Evolutionary conservation across 2,113 vertebrate species (phyloP).

Genomic region (Nyctibius bracteatus): DNA sequence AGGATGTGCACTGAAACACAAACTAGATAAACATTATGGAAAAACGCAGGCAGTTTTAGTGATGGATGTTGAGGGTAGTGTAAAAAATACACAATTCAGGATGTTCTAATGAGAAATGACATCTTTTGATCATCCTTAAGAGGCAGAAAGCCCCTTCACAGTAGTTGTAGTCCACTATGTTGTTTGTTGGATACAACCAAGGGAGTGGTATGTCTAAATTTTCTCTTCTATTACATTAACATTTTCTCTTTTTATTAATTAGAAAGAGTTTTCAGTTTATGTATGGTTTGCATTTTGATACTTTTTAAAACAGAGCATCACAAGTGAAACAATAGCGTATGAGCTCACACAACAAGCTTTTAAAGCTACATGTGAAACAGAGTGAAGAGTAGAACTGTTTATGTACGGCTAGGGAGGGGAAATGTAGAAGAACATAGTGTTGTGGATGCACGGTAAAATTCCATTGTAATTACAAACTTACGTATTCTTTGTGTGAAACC

Average conservation of each 20-base stretch:
- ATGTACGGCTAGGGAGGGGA: neutral
- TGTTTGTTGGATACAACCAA: neutral
- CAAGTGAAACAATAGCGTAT: neutral
- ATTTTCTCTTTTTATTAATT: neutral
- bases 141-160: neutral
- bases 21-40: slow-evolving; percentile 17
- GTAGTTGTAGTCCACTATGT: neutral
- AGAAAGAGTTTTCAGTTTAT: neutral
- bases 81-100: neutral
- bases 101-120: neutral
- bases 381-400: neutral
- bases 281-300: neutral
- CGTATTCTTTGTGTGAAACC: slow-evolving; percentile 54
- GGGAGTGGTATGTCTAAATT: neutral
- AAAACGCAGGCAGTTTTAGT: neutral
- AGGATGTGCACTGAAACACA: slow-evolving; percentile 55
- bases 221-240: neutral
- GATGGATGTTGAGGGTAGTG: neutral
- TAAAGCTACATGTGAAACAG: neutral
- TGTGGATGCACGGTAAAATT: slow-evolving; percentile 40
- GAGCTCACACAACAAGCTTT: neutral
- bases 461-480: slow-evolving; percentile 46
- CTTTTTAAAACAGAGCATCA: neutral
- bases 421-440: neutral
- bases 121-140: neutral